A percentile compares a stretch with the other conserved stretches of the same genome.
These are phyloP conservation scores for Varroa destructor DNA, from an alignment of 1,140 invertebrate species.

Conservation along the genomic window DNA sequence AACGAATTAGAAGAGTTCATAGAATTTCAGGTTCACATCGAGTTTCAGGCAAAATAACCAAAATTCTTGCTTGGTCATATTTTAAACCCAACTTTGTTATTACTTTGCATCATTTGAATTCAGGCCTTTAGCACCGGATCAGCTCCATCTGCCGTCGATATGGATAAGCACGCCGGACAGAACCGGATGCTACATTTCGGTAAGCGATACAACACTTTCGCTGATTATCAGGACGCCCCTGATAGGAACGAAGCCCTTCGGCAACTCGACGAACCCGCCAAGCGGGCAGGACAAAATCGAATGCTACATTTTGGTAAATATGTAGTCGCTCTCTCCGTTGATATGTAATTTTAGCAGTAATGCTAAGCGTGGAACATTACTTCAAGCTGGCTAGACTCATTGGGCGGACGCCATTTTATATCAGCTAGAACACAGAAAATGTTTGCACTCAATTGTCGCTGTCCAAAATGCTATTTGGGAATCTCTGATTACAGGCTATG, in stretches of 20 bases:
- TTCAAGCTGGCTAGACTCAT: too few species aligned
- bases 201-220: not conserved
- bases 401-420: too few species aligned
- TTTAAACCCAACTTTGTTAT: too few species aligned
- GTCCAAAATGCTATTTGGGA: too few species aligned
- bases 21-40: too few species aligned
- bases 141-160: not conserved
- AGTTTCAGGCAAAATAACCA: too few species aligned
- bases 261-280: not conserved
- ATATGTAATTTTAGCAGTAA: not conserved
- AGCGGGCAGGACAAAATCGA: conserved; percentile 18
- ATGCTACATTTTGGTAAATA: conserved; percentile 6
- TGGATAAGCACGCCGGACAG: not conserved
- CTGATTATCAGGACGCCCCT: not conserved
- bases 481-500: too few species aligned
- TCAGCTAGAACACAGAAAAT: too few species aligned
- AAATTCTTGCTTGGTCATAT: too few species aligned
- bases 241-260: not conserved
- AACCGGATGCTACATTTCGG: conserved; percentile 15
- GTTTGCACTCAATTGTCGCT: too few species aligned
- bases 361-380: too few species aligned
- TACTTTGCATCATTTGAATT: not conserved
- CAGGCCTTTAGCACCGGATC: not conserved
- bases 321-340: not conserved
- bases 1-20: too few species aligned